Evolutionary conservation across 2,797 vertebrate genomes (phyloP).

Genomic region (Onychomys torridus): DNA sequence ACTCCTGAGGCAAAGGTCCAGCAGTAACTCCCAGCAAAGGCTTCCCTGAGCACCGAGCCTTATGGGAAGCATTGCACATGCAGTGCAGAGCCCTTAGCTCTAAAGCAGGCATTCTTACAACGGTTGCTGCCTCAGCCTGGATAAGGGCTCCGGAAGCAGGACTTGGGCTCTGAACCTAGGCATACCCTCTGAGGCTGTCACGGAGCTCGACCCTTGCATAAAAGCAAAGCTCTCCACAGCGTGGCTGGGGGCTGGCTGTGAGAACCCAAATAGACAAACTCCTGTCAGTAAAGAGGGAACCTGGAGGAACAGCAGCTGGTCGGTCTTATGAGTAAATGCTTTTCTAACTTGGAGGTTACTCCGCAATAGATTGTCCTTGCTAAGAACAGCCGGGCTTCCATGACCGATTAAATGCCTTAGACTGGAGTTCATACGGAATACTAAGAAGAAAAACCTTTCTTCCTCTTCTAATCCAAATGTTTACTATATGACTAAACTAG

Average conservation of each 20-base stretch:
- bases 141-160: background rate
- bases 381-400: conserved; percentile 27
- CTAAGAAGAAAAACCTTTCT: background rate
- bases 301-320: background rate
- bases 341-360: background rate
- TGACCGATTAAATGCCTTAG: conserved; percentile 32
- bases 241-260: background rate
- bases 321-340: background rate
- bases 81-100: background rate
- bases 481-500: conserved; percentile 15
- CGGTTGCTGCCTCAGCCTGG: background rate
- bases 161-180: background rate
- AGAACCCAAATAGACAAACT: conserved; percentile 20
- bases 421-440: conserved; percentile 21
- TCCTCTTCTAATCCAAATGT: conserved; percentile 14
- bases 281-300: background rate
- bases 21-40: background rate
- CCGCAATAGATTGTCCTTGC: conserved; percentile 21
- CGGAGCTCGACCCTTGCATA: background rate
- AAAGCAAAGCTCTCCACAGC: background rate
- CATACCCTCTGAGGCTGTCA: background rate
- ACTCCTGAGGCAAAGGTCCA: background rate
- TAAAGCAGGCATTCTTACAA: background rate
- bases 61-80: background rate
- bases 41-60: background rate